Conservation (phyloP, 23 tunicate species). For the Trididemnum miniatum region DNA sequence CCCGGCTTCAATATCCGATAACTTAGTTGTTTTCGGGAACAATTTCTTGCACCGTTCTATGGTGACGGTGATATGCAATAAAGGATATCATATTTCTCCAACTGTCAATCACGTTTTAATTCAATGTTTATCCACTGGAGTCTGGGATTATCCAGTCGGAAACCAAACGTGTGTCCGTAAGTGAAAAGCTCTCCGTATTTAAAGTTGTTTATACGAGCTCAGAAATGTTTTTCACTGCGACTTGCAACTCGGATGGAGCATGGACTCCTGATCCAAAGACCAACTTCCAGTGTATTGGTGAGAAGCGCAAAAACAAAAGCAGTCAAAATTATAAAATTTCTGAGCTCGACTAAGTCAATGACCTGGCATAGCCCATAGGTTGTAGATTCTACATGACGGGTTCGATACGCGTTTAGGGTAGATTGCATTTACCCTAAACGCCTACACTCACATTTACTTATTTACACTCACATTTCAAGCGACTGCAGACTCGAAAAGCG, state of each 20-base stretch:
- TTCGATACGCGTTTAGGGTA: no score
- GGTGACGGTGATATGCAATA: conserved; percentile 40
- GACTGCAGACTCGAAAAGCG: no score
- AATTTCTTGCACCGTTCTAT: neutral
- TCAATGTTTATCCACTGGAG: conserved; percentile 38
- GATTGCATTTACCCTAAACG: no score
- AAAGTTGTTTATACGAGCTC: no score
- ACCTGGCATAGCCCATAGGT: no score
- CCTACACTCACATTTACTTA: no score
- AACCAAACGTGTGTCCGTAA: conserved; percentile 59
- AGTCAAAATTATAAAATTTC: no score
- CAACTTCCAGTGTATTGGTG: conserved; percentile 37
- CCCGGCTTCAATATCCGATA: conserved; percentile 18
- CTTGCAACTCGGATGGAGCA: conserved; percentile 48
- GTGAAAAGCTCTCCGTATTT: no score
- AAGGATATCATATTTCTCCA: conserved; percentile 54
- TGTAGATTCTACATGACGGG: no score
- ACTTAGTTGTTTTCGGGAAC: conserved; percentile 47
- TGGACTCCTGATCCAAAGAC: conserved; percentile 65
- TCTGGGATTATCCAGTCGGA: conserved; percentile 45
- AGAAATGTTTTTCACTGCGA: no score
- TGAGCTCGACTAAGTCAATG: no score
- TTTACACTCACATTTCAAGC: no score
- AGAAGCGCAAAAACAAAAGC: conserved; percentile 7
- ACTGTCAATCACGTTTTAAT: conserved; percentile 29